A percentile compares a stretch with the other conserved stretches of the same genome.
Evolutionary conservation across 2,797 vertebrate genomes (phyloP).

Genomic region (Mus caroli): DNA sequence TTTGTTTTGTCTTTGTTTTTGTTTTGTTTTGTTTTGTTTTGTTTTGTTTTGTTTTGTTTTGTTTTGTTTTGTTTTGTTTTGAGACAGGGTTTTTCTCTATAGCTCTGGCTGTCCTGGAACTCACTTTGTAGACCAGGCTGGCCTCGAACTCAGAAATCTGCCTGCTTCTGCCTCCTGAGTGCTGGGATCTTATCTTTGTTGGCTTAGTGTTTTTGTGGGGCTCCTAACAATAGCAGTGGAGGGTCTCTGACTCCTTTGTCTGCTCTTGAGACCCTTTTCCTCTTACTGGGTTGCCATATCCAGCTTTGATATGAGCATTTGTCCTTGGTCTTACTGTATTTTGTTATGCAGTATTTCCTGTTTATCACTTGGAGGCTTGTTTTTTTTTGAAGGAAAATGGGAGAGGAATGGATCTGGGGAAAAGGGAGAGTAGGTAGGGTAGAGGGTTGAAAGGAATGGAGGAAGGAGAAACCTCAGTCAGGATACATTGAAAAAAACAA

Average conservation of each 20-base stretch:
- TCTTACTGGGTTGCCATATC: not conserved
- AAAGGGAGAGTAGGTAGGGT: not conserved
- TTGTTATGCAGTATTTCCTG: not conserved
- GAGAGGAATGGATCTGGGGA: not conserved
- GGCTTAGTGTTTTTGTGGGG: not conserved
- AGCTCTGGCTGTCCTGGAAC: no score
- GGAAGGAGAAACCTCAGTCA: not conserved
- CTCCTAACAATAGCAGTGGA: not conserved
- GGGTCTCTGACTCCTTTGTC: not conserved
- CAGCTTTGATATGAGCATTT: not conserved
- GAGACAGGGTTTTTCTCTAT: no score
- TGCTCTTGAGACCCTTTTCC: not conserved
- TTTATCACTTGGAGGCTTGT: not conserved
- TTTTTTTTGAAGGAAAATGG: not conserved
- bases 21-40: no score
- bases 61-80: no score
- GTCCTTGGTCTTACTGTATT: not conserved
- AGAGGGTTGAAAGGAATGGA: not conserved
- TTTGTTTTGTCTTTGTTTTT: no score
- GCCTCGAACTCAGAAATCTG: no score
- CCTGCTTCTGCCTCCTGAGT: no score
- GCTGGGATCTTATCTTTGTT: not conserved
- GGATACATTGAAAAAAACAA: not conserved
- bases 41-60: no score
- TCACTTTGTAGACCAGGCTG: no score